These are phyloP conservation scores for Sphenodon punctatus DNA, from an alignment of 2,797 vertebrate genomes.

Conservation along the genomic window DNA sequence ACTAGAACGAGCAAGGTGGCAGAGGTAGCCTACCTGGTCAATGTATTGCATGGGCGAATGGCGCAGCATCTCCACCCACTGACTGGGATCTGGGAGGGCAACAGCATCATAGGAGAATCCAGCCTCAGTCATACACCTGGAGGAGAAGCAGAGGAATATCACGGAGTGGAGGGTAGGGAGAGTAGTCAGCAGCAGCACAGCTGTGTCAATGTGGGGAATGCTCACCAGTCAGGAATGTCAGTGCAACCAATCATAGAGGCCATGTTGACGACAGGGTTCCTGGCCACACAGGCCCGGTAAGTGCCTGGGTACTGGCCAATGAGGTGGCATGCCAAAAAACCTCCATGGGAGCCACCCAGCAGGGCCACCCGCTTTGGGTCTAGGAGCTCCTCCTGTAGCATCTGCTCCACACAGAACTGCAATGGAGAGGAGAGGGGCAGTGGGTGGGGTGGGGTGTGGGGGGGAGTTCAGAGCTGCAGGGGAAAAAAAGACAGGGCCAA, in stretches of 20 bases:
- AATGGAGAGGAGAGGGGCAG: accelerated
- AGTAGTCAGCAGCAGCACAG: accelerated
- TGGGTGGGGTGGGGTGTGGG: too few relatives aligned
- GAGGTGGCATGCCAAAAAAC: conserved; percentile 94
- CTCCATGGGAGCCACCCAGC: conserved; percentile 92
- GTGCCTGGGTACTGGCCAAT: conserved; percentile 91
- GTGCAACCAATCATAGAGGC: conserved; percentile 90
- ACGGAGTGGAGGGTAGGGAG: neutral
- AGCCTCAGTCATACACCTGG: conserved; percentile 88
- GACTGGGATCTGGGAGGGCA: conserved; percentile 76
- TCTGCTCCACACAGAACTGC: conserved; percentile 84
- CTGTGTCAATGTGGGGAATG: neutral
- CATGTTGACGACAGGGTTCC: conserved; percentile 93
- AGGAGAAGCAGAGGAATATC: neutral
- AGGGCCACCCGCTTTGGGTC: conserved; percentile 83
- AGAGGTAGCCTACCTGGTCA: conserved; percentile 71
- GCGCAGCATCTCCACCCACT: conserved; percentile 87
- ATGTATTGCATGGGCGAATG: conserved; percentile 89
- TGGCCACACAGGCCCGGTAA: conserved; percentile 87
- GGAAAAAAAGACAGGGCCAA: too few relatives aligned
- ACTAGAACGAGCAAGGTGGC: accelerated
- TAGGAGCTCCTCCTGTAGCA: conserved; percentile 79
- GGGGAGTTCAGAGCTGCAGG: neutral
- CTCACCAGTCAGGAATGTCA: conserved; percentile 96
- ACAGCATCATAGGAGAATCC: conserved; percentile 81